These are phyloP conservation scores for Phataginus tetradactyla DNA, from an alignment of 2,797 vertebrate genomes.

Conservation along the genomic window DNA sequence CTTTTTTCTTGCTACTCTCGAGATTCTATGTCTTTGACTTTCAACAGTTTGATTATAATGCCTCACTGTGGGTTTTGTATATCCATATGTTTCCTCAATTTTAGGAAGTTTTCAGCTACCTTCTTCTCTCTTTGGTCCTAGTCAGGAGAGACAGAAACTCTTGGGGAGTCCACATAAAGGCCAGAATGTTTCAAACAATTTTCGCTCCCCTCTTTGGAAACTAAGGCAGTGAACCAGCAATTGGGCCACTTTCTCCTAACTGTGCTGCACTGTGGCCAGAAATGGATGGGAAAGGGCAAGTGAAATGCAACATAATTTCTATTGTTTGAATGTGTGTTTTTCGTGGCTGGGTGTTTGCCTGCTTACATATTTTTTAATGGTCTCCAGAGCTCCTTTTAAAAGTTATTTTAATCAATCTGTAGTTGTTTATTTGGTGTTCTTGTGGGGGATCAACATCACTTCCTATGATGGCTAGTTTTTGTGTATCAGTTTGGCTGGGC, in stretches of 20 bases:
- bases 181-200: not conserved
- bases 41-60: too few relatives aligned
- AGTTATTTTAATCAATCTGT: not conserved
- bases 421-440: not conserved
- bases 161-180: not conserved
- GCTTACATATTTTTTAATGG: not conserved
- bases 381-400: not conserved
- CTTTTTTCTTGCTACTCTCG: too few relatives aligned
- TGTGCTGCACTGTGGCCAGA: too few relatives aligned
- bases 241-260: not conserved
- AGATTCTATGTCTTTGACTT: too few relatives aligned
- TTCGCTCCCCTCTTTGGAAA: not conserved
- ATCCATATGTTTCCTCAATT: too few relatives aligned
- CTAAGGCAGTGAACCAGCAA: not conserved
- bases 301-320: not conserved
- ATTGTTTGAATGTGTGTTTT: not conserved
- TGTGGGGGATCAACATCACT: not conserved
- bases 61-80: too few relatives aligned
- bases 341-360: not conserved
- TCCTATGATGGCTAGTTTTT: not conserved
- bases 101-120: too few relatives aligned
- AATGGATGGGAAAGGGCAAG: not conserved
- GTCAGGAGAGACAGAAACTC: not conserved
- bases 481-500: not conserved
- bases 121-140: not conserved